Conservation (phyloP, 1,140 invertebrate species). For the Drosophila arizonae region DNA sequence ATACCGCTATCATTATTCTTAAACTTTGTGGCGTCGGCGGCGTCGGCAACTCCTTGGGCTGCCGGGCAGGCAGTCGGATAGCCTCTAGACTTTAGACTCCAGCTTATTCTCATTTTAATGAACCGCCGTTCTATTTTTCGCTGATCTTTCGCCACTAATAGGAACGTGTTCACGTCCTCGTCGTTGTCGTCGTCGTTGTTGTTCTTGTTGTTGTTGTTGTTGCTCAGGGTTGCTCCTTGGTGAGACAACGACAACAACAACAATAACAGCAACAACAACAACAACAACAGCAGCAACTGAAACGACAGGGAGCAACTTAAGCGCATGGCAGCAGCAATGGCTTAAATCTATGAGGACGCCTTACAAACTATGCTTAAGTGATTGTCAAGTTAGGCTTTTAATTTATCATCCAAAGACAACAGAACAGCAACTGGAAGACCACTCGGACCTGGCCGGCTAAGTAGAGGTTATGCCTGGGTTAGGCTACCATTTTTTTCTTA, state of each 20-base stretch:
- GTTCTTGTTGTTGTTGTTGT: conserved; percentile 17
- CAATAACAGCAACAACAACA: background rate
- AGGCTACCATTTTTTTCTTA: conserved; percentile 63
- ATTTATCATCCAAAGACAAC: conserved; percentile 83
- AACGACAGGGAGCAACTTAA: conserved; percentile 60
- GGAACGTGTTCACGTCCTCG: conserved; percentile 78
- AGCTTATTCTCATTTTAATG: conserved; percentile 80
- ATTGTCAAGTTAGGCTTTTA: conserved; percentile 83
- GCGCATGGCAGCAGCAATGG: conserved; percentile 61
- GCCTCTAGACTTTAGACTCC: conserved; percentile 33
- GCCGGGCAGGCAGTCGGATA: conserved; percentile 9
- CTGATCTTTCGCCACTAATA: conserved; percentile 82
- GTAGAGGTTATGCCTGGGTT: conserved; percentile 78
- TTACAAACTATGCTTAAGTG: conserved; percentile 83
- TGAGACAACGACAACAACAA: conserved; percentile 37
- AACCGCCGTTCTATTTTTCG: conserved; percentile 82
- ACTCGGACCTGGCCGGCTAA: conserved; percentile 61
- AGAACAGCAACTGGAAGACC: conserved; percentile 47
- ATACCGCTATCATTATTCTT: conserved; percentile 83
- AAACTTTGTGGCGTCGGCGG: conserved; percentile 53
- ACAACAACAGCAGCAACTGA: conserved; percentile 30
- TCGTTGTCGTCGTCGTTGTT: conserved; percentile 35
- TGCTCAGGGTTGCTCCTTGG: conserved; percentile 32
- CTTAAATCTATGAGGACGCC: conserved; percentile 81
- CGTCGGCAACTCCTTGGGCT: conserved; percentile 55